These are phyloP conservation scores for Darevskia mixta DNA, from an alignment of 2,797 vertebrate species.

Conservation along the genomic window DNA sequence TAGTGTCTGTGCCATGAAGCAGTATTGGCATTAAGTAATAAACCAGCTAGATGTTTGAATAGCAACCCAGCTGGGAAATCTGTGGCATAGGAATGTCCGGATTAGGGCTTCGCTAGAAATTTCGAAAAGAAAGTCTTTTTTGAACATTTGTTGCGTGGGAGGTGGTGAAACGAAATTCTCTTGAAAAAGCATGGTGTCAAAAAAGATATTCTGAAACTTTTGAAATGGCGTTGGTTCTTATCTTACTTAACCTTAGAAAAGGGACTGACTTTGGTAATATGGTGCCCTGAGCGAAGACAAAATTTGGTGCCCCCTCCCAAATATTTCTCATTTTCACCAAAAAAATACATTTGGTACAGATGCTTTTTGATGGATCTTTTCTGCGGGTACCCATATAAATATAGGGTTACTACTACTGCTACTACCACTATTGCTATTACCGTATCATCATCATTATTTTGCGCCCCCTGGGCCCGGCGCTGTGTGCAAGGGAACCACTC, in stretches of 20 bases:
- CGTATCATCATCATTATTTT: no score
- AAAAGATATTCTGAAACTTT: not conserved
- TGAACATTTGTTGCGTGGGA: not conserved
- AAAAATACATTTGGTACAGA: no score
- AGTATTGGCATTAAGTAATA: not conserved
- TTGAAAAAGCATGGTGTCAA: not conserved
- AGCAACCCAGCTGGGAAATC: not conserved
- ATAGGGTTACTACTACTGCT: no score
- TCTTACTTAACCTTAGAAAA: not conserved
- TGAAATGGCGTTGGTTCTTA: not conserved
- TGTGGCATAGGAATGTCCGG: not conserved
- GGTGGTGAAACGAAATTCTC: not conserved
- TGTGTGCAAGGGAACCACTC: no score
- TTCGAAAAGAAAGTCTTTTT: not conserved
- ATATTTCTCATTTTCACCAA: no score
- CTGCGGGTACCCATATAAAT: no score
- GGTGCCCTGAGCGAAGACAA: no score
- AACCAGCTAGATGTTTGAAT: not conserved
- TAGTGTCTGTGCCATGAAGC: rapidly evolving
- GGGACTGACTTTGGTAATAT: no score
- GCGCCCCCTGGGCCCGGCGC: no score
- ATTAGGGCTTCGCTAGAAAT: not conserved
- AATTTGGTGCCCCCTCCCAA: no score
- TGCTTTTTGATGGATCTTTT: no score
- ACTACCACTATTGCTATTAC: no score